Percentiles rank a stretch among this genome's conserved stretches.
These are phyloP conservation scores for Pseudomyrmex flavicornis DNA, from an alignment of 1,140 invertebrate genomes.

Conservation along the genomic window DNA sequence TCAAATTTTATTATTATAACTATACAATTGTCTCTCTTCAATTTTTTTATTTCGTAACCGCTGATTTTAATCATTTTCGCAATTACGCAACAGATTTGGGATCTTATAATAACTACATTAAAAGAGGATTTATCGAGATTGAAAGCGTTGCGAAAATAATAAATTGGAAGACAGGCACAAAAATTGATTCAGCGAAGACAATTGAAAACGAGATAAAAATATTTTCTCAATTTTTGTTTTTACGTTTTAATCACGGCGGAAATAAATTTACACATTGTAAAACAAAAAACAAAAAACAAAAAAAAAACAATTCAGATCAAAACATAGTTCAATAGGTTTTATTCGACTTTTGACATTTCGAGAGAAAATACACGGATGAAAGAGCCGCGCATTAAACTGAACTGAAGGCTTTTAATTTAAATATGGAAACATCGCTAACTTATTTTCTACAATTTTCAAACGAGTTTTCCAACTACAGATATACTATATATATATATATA, in stretches of 20 bases:
- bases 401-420: slow-evolving; percentile 39
- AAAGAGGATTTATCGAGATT: not conserved
- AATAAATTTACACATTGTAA: too few relatives aligned
- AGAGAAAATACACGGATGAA: not conserved
- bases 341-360: not conserved
- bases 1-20: too few relatives aligned
- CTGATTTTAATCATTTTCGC: slow-evolving; percentile 4
- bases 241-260: not conserved
- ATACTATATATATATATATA: too few relatives aligned
- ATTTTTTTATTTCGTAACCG: not conserved
- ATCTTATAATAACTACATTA: not conserved
- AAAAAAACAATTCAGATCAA: not conserved
- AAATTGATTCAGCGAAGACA: not conserved
- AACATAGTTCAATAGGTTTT: slow-evolving; percentile 13
- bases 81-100: not conserved
- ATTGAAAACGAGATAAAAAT: not conserved
- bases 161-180: not conserved
- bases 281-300: not conserved
- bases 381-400: not conserved
- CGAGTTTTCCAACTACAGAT: slow-evolving; percentile 1
- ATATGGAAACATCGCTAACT: slow-evolving; percentile 7
- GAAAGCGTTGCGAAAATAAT: not conserved
- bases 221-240: not conserved
- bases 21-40: too few relatives aligned
- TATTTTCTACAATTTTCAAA: slow-evolving; percentile 45